Evolutionary conservation across 2,888 invertebrate species (phyloP).

Genomic region (Polietes domitor): DNA sequence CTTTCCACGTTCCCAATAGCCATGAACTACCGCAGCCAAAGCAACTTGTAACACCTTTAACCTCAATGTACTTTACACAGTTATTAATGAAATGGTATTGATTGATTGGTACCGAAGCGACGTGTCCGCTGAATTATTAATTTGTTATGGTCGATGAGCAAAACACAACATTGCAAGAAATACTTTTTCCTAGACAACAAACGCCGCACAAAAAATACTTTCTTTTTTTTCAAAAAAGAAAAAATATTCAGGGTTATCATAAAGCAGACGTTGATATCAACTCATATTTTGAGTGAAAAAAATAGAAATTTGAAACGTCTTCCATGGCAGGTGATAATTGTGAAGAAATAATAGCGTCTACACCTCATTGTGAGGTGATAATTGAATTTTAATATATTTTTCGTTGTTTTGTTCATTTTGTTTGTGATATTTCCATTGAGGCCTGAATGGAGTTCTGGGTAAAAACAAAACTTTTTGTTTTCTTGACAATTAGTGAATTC

Average conservation of each 20-base stretch:
- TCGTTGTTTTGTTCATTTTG: not conserved
- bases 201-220: conserved; percentile 46
- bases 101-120: not conserved
- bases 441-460: no score
- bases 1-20: not conserved
- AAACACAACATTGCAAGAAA: not conserved
- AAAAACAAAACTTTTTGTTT: not conserved
- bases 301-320: not conserved
- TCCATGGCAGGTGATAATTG: conserved; percentile 1
- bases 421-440: not conserved
- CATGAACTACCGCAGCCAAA: not conserved
- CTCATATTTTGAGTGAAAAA: not conserved
- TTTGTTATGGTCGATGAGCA: not conserved
- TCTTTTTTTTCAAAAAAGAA: conserved; percentile 28
- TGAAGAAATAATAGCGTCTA: not conserved
- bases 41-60: not conserved
- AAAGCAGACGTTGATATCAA: not conserved
- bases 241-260: conserved; percentile 43
- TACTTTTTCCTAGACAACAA: not conserved
- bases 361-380: not conserved
- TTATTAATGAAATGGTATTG: not conserved
- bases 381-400: conserved; percentile 21
- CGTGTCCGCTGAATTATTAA: not conserved
- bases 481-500: not conserved
- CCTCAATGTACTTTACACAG: not conserved